Evolutionary conservation across 1,140 invertebrate genomes (phyloP), one percentile per base, ranked within the genome.

Genomic region (Anadara kagoshimensis): DNA sequence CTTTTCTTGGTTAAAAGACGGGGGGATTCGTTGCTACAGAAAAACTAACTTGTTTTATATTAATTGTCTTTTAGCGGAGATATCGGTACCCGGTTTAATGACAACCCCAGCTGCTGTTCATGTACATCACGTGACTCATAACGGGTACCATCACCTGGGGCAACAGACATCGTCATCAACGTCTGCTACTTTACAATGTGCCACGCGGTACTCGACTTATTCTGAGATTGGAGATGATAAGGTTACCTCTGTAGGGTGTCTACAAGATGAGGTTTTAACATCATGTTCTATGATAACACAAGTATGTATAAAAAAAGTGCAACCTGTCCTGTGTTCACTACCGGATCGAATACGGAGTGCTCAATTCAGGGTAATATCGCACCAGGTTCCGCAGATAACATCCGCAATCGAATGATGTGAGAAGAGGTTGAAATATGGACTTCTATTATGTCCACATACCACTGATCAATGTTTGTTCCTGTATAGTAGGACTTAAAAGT

Each of bases 221-320:
- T 69, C 61, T 20, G 45, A 53, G 11, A 49, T 68, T 54, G 54
- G 70, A 26, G 70, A 73, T 36, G 70, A 73, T 44, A 45, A 73
- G 43, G 20, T 20, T 20, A 57, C 70, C 22, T 49, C 53, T 41
- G 62, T 66, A 5, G 36, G 18, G 24, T 73, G 70, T 29, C 14
- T 18, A n/a, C 20, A 41, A 10, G 70, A 62, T 0, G 70, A 73
- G n/a, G 26, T 73, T 12, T 57, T 73, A 62, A 73, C 70, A 20
- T 53, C 53, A 11, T 73, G 70, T 36, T 73, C 70, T 5, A 66
- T 62, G 14, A 45, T 54, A 41, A 73, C 70, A 10, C 41, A 45
- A 36, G 70, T 73, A 49, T 47, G 51, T 14, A 44, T 26, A 41
- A 18, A 36, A 14, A 22, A 29, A 1, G 24, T n/a, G n/a, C n/a